Evolutionary conservation across 2,113 vertebrate species (phyloP), one percentile per base, ranked within the genome.

Genomic region (Otis tarda): DNA sequence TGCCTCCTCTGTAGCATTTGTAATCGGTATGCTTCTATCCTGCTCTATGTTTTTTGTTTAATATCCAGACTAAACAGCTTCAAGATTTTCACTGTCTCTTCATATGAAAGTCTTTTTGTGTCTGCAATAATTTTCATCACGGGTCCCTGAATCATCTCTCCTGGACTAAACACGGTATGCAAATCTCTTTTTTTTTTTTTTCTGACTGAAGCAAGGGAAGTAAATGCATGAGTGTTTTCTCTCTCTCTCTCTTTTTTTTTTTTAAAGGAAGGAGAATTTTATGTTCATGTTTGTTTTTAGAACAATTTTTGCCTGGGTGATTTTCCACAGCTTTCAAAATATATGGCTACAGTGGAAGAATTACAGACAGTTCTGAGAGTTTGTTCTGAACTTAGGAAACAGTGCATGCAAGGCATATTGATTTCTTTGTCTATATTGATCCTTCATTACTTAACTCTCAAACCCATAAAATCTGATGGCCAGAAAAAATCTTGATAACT

Each of bases 401-500:
- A 56, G 60, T n/a, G 43, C 8, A 35, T 89, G 74, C 57, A 87
- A 73, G 49, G 30, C 59, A 39, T 87, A 91, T 82, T 80, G 84
- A 95, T 90, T 95, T 96, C 41, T 88, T 88, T 90, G 65, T 75
- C 73, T 86, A 9, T 71, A 93, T 84, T 7, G 86, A 94, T 92
- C 35, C 49, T 82, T 91, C 88, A 87, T 92, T 92, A 92, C 56
- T 87, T 95, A 93, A 90, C 68, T 92, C 76, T 92, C 35, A 85
- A 92, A 60, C 37, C 53, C 47, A 78, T 83, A 88, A 90, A 96
- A 92, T 30, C 37, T 90, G 79, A 55, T 76, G 21, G 67, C 55
- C 64, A 67, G 59, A 83, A 90, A 95, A 87, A 83, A 70, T 18
- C 71, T 41, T 83, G 55, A 73, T 73, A 87, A 53, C 63, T 43